Evolutionary conservation across 2,113 vertebrate species (phyloP), one percentile per base, ranked within the genome.

Genomic region (Melanerpes aurifrons): DNA sequence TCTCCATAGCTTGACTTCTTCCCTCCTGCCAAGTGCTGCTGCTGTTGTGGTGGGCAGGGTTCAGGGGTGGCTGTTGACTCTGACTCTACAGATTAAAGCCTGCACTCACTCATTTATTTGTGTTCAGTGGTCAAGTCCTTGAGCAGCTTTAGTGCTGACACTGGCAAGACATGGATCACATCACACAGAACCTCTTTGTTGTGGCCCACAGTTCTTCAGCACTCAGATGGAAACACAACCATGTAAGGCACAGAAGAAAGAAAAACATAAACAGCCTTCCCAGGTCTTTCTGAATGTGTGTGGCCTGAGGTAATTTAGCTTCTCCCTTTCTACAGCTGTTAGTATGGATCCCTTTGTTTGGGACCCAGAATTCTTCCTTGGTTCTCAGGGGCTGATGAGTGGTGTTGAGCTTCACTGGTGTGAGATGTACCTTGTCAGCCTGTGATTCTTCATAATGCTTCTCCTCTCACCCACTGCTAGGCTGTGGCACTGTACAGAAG

Each of bases 111-210:
- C 64, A 17, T 70, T 75, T 66, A 7, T 64, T 72, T 61, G 18
- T 91, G 90, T 92, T 21, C 85, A 94, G 92, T 53, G 35, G 22
- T 89, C 54, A 62, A 56, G 28, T 53, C 90, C 45, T 48, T 68
- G 50, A 56, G 62, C 50, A 84, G 83, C 73, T 96, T 95, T 71
- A 96, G 94, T 32, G 58, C 94, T 50, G 89, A 95, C 61, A 92
- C 67, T 54, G 78, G 47, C 47, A 86, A 89, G 88, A 77, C 14
- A 1, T 83, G 84, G 89, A 66, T 76, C 12, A 78, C 74, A 10
- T 50, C 74, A 26, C 78, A 61, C 67, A 45, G 71, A 18, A 63
- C 61, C 25, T 50, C 54, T 50, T 64, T 91, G 26, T 73, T 94
- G 82, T 94, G 93, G 66, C 94, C 93, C 56, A 76, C 26, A 1